These are phyloP conservation scores for Drosophila sp. DNA, from an alignment of 1,140 invertebrate genomes.

Conservation along the genomic window DNA sequence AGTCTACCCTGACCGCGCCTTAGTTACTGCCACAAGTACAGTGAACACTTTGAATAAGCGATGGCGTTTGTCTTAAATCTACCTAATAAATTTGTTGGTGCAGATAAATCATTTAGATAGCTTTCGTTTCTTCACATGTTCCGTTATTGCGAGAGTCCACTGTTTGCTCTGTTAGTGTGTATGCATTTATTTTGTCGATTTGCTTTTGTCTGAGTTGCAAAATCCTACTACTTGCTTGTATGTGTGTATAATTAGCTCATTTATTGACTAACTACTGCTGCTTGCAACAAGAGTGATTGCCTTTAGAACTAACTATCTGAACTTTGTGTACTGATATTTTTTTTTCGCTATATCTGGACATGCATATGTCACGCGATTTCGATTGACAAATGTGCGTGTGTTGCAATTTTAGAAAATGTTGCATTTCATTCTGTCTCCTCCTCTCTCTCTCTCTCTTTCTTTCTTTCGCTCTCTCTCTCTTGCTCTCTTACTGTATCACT, in stretches of 20 bases:
- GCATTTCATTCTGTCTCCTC: constrained; percentile 24
- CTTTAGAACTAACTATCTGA: constrained; percentile 28
- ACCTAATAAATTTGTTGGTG: too few relatives aligned
- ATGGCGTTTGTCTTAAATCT: not conserved
- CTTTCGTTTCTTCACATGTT: not conserved
- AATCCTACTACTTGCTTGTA: constrained; percentile 22
- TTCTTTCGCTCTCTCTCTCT: not conserved
- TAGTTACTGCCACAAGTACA: constrained; percentile 45
- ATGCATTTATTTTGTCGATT: constrained; percentile 33
- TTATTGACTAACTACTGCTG: constrained; percentile 73
- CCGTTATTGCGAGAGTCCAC: not conserved
- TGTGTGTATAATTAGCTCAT: constrained; percentile 71
- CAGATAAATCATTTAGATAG: not conserved
- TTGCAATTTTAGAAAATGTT: constrained; percentile 48
- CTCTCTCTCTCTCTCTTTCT: constrained; percentile 15
- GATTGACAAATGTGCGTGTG: constrained; percentile 68
- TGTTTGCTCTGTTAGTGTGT: constrained; percentile 28
- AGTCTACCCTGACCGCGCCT: constrained; percentile 67
- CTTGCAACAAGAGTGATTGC: constrained; percentile 47
- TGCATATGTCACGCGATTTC: constrained; percentile 35
- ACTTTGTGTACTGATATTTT: constrained; percentile 31
- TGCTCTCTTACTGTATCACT: not conserved
- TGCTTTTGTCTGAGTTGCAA: constrained; percentile 22
- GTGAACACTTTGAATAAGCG: constrained; percentile 4
- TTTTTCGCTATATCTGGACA: constrained; percentile 9